phyloP scores from a whole-genome alignment of 2,113 vertebrate species.

The Danionella cerebrum region DNA sequence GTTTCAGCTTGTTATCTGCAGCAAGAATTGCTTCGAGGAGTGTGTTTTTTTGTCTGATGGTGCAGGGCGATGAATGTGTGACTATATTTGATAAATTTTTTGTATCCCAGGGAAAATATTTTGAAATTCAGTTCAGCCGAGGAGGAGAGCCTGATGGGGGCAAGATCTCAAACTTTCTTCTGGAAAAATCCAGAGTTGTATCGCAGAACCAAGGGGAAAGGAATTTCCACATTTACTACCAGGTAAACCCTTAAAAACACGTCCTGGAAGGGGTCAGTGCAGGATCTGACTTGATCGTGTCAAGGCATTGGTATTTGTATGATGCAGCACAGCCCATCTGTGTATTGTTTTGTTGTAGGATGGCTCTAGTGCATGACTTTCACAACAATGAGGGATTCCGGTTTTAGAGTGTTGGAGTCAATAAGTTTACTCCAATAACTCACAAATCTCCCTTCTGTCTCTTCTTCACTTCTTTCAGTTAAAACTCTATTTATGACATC shows the following conservation, averaged over 20 bases:
- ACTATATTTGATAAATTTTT: not conserved
- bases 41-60: too few species aligned
- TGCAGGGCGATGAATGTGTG: not conserved
- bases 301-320: not conserved
- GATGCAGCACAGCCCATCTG: not conserved
- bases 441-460: too few species aligned
- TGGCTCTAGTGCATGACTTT: too few species aligned
- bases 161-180: constrained; percentile 74
- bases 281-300: not conserved
- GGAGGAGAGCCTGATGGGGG: constrained; percentile 77
- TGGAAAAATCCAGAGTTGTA: constrained; percentile 74
- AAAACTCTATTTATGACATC: too few species aligned
- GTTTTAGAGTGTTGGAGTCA: too few species aligned
- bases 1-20: too few species aligned
- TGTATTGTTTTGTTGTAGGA: not conserved
- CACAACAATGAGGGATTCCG: too few species aligned
- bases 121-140: constrained; percentile 79
- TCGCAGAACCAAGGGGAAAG: constrained; percentile 74
- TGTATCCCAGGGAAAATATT: constrained; percentile 70
- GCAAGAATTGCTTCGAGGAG: too few species aligned
- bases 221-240: constrained; percentile 79
- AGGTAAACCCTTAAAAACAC: constrained; percentile 50
- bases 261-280: not conserved
- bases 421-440: too few species aligned
- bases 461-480: too few species aligned